phyloP scores from a whole-genome alignment of 2,888 invertebrate genomes.

The Caenorhabditis angaria region DNA sequence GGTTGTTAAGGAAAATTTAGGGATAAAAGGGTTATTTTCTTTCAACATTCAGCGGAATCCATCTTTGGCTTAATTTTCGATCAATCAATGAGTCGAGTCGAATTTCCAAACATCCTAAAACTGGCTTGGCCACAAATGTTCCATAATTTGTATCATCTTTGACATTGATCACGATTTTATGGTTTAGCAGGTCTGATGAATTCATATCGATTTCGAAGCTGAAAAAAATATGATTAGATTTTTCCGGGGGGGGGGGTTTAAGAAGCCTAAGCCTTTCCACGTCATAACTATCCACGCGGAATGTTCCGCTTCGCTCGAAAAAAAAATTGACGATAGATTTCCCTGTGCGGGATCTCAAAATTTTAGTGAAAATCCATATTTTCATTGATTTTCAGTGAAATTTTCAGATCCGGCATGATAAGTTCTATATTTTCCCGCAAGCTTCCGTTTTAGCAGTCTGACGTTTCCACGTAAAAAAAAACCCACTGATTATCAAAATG shows the following conservation, averaged over 20 bases:
- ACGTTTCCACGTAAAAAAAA: slow-evolving; percentile 1
- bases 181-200: slow-evolving; percentile 61
- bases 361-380: no score
- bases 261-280: no score
- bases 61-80: slow-evolving; percentile 47
- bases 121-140: slow-evolving; percentile 59
- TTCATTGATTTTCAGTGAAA: no score
- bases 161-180: slow-evolving; percentile 62
- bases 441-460: neutral
- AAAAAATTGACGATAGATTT: no score
- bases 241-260: no score
- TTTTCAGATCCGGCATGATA: no score
- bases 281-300: no score
- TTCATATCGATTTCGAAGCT: slow-evolving; percentile 67
- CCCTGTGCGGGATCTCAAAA: no score
- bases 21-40: slow-evolving; percentile 14
- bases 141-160: slow-evolving; percentile 71
- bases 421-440: neutral
- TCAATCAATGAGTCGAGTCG: slow-evolving; percentile 50
- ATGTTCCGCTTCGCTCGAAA: no score
- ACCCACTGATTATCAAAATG: slow-evolving; percentile 65
- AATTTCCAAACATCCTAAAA: slow-evolving; percentile 63
- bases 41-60: slow-evolving; percentile 47
- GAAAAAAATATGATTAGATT: slow-evolving; percentile 14
- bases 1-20: no score